phyloP scores from a whole-genome alignment of 2,888 invertebrate species.

The Euspilapteryx auroguttella region DNA sequence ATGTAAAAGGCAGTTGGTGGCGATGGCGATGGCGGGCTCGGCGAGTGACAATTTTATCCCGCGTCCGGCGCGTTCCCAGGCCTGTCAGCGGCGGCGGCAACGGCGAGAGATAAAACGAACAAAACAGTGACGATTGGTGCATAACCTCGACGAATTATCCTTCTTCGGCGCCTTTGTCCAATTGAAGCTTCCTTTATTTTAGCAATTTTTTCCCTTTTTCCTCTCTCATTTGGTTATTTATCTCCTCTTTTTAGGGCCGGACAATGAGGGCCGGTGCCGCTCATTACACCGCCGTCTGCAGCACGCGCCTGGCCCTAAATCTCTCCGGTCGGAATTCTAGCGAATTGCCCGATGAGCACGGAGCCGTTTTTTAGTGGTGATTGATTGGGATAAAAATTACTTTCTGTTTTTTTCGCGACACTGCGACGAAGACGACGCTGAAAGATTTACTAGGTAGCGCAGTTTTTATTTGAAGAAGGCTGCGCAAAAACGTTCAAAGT shows the following conservation, averaged over 20 bases:
- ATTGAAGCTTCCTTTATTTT: slow-evolving; percentile 54
- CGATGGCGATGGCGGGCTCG: too few relatives aligned
- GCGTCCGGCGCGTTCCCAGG: slow-evolving; percentile 19
- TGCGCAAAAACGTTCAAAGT: too few relatives aligned
- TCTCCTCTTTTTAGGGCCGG: slow-evolving; percentile 44
- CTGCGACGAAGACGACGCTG: too few relatives aligned
- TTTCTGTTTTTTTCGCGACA: slow-evolving; percentile 27
- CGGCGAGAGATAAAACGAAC: slow-evolving; percentile 37
- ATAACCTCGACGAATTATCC: slow-evolving; percentile 57
- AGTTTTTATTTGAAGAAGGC: too few relatives aligned
- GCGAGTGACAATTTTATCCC: slow-evolving; percentile 46
- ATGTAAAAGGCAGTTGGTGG: too few relatives aligned
- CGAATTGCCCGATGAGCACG: slow-evolving; percentile 48
- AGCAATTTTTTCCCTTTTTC: slow-evolving; percentile 55
- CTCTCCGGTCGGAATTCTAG: slow-evolving; percentile 54
- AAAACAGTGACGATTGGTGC: slow-evolving; percentile 59
- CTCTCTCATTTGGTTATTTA: slow-evolving; percentile 61
- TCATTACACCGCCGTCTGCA: slow-evolving; percentile 51
- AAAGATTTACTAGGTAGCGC: too few relatives aligned
- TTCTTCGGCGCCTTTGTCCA: slow-evolving; percentile 56
- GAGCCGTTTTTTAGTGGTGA: slow-evolving; percentile 49
- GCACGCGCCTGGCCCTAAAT: slow-evolving; percentile 52
- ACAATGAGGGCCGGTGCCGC: slow-evolving; percentile 25
- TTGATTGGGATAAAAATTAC: slow-evolving; percentile 57
- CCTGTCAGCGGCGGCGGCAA: slow-evolving; percentile 20